A percentile compares a stretch with the other conserved stretches of the same genome.
Conservation (phyloP, 1,140 invertebrate genomes). For the Pogonognathellus flavescens region DNA sequence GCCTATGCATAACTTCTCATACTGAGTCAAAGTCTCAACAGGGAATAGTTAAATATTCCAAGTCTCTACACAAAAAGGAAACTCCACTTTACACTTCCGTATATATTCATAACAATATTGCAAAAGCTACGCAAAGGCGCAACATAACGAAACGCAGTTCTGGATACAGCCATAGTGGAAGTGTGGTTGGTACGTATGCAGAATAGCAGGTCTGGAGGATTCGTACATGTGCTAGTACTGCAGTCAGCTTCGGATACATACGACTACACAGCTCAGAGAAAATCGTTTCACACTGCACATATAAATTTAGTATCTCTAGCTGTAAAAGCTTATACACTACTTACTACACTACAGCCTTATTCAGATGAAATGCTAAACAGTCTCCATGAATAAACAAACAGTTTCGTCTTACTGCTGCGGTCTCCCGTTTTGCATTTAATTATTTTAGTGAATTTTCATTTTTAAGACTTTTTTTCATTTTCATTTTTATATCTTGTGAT, state of each 20-base stretch:
- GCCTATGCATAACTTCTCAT: slow-evolving; percentile 2
- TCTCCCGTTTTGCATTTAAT: slow-evolving; percentile 48
- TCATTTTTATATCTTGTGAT: slow-evolving; percentile 22
- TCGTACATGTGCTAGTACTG: neutral
- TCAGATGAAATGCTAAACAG: slow-evolving; percentile 45
- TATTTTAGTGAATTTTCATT: slow-evolving; percentile 48
- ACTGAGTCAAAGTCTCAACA: slow-evolving; percentile 39
- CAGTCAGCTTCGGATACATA: neutral
- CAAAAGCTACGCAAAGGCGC: slow-evolving; percentile 20
- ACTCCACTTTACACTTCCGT: slow-evolving; percentile 46
- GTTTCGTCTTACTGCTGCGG: slow-evolving; percentile 40
- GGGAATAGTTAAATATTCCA: slow-evolving; percentile 50
- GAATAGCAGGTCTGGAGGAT: too few relatives aligned
- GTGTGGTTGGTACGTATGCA: neutral
- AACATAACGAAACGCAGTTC: slow-evolving; percentile 22
- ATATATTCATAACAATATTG: slow-evolving; percentile 51
- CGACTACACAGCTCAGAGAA: slow-evolving; percentile 8
- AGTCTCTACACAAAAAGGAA: slow-evolving; percentile 48
- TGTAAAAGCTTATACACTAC: slow-evolving; percentile 35
- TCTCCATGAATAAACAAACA: slow-evolving; percentile 48
- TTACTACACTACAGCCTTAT: slow-evolving; percentile 29
- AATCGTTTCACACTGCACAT: slow-evolving; percentile 39
- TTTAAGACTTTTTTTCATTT: slow-evolving; percentile 21
- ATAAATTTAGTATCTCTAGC: slow-evolving; percentile 27
- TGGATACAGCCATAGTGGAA: neutral